Conservation (phyloP, 2,113 vertebrate species). For the Ageneiosus marmoratus region DNA sequence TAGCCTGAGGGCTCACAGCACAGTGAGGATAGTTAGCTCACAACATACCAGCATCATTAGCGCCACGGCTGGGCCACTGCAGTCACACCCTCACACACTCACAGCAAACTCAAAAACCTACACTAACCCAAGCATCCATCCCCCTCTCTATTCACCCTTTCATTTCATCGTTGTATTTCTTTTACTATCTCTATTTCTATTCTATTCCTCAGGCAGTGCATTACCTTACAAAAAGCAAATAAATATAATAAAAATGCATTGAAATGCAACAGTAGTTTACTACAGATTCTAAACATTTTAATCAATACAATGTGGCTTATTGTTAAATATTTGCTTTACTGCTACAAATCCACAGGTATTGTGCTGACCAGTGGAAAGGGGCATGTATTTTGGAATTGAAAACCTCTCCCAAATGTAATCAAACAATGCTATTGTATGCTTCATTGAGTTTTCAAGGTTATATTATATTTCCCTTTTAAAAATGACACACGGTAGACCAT, state of each 20-base stretch:
- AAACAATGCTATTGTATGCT: slow-evolving; percentile 56
- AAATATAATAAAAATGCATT: not conserved
- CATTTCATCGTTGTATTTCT: slow-evolving; percentile 17
- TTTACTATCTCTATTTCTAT: not conserved
- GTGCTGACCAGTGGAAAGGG: not conserved
- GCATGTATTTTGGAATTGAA: slow-evolving; percentile 53
- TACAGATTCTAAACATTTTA: not conserved
- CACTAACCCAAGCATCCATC: slow-evolving; percentile 23
- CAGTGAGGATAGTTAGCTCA: slow-evolving; percentile 77
- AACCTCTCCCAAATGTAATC: slow-evolving; percentile 50
- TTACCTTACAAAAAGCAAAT: not conserved
- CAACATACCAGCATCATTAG: slow-evolving; percentile 78
- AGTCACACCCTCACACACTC: slow-evolving; percentile 73
- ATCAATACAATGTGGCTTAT: not conserved
- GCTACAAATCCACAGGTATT: slow-evolving; percentile 6
- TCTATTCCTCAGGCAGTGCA: not conserved
- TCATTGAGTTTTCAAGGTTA: slow-evolving; percentile 60
- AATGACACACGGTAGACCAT: not conserved
- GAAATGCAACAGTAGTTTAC: not conserved
- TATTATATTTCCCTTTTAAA: slow-evolving; percentile 40
- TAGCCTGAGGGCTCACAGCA: slow-evolving; percentile 78
- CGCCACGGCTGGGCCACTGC: slow-evolving; percentile 70
- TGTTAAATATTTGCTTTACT: not conserved
- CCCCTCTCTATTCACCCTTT: slow-evolving; percentile 34
- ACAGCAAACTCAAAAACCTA: slow-evolving; percentile 54